Conservation (phyloP, 1,140 invertebrate genomes). For the Heterodera carotae region DNA sequence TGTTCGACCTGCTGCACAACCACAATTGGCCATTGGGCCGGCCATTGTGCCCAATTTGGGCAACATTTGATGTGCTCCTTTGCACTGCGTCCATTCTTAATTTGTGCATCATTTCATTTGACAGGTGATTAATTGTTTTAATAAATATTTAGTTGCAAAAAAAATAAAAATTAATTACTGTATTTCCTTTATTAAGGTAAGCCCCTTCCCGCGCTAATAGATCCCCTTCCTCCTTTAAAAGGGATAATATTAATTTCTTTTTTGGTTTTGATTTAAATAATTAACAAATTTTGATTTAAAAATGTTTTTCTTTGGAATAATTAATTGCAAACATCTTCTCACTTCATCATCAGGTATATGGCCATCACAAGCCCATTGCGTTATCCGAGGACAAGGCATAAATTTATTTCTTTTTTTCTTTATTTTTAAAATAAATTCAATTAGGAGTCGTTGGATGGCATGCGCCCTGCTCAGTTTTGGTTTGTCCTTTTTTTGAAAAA, state of each 20-base stretch:
- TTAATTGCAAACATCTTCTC: too few species aligned
- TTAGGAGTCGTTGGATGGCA: conserved; percentile 62
- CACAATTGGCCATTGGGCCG: conserved; percentile 68
- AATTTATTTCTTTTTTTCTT: neutral
- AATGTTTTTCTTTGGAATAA: too few species aligned
- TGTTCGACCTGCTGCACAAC: conserved; percentile 61
- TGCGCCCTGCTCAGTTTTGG: conserved; percentile 52
- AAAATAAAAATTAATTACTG: too few species aligned
- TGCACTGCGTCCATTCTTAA: too few species aligned
- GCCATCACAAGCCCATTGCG: conserved; percentile 69
- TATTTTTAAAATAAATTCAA: conserved; percentile 31
- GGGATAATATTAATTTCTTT: too few species aligned
- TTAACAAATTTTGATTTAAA: neutral
- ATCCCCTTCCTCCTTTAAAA: too few species aligned
- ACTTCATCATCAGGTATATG: conserved; percentile 66
- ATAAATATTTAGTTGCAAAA: neutral
- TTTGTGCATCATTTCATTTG: conserved; percentile 69
- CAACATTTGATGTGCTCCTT: conserved; percentile 69
- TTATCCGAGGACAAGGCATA: conserved; percentile 68
- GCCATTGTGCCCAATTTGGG: conserved; percentile 68
- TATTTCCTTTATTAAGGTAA: too few species aligned
- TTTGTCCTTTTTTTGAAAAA: too few species aligned
- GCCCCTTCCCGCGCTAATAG: too few species aligned
- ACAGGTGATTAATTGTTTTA: conserved; percentile 54
- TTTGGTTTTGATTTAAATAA: too few species aligned